phyloP scores from a whole-genome alignment of 2,113 vertebrate genomes.

The Excalfactoria chinensis region DNA sequence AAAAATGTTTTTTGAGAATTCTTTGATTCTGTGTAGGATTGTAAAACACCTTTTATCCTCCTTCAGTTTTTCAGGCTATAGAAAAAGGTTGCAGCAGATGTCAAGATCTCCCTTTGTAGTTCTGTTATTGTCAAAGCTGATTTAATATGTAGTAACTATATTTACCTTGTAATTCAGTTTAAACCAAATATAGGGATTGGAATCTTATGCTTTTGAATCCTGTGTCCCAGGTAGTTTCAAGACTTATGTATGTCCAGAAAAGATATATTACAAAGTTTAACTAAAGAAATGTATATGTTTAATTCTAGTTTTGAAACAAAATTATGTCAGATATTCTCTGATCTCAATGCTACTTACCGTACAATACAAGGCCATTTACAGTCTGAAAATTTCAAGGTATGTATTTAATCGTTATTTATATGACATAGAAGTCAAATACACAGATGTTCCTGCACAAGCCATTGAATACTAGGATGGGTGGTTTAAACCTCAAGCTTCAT shows the following conservation, averaged over 20 bases:
- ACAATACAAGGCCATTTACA: slow-evolving; percentile 98
- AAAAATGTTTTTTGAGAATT: background rate
- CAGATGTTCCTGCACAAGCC: slow-evolving; percentile 31
- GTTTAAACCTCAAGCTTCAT: background rate
- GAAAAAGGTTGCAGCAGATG: slow-evolving; percentile 61
- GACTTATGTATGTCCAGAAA: slow-evolving; percentile 43
- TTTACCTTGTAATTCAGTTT: slow-evolving; percentile 50
- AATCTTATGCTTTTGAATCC: slow-evolving; percentile 51
- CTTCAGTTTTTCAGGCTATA: slow-evolving; percentile 37
- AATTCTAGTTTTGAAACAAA: slow-evolving; percentile 95
- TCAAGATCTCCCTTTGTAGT: slow-evolving; percentile 58
- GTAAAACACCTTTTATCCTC: slow-evolving; percentile 38
- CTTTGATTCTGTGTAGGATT: background rate
- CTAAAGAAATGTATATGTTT: slow-evolving; percentile 73
- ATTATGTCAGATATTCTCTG: slow-evolving; percentile 96
- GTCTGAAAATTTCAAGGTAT: slow-evolving; percentile 98
- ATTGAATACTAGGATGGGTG: background rate
- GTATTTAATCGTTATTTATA: slow-evolving; percentile 59
- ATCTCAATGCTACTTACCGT: slow-evolving; percentile 97
- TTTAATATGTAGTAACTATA: slow-evolving; percentile 22
- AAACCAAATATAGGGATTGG: slow-evolving; percentile 23
- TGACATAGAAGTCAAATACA: slow-evolving; percentile 42
- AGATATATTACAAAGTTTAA: slow-evolving; percentile 28
- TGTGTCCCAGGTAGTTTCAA: slow-evolving; percentile 51
- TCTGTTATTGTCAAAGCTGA: slow-evolving; percentile 61